Evolutionary conservation across 2,113 vertebrate species (phyloP).

Genomic region (Lepus americanus): DNA sequence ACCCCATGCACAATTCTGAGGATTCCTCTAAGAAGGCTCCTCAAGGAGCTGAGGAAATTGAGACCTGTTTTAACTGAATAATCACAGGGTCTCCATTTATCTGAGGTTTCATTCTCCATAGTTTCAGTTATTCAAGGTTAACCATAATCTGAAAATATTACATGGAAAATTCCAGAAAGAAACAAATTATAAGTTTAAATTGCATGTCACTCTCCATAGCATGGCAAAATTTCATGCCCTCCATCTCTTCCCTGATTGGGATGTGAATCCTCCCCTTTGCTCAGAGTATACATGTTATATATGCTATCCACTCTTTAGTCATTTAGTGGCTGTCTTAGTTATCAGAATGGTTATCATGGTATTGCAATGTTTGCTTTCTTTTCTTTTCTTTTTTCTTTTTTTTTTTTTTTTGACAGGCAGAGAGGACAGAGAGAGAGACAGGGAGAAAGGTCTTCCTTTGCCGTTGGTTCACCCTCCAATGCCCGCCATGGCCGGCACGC

Average conservation of each 20-base stretch:
- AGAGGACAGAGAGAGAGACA: too few relatives aligned
- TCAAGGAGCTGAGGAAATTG: background rate
- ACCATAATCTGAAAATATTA: conserved; percentile 1
- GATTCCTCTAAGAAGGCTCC: background rate
- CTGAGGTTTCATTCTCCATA: background rate
- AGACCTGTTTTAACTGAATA: background rate
- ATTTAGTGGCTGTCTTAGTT: background rate
- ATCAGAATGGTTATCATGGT: background rate
- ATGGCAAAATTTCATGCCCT: background rate
- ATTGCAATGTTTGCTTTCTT: background rate
- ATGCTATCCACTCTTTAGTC: background rate
- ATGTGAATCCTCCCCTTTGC: background rate
- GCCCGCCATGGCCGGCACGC: too few relatives aligned
- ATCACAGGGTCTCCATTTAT: background rate
- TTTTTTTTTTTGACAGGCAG: too few relatives aligned
- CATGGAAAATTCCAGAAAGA: background rate
- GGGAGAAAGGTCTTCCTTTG: too few relatives aligned
- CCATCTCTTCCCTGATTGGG: background rate
- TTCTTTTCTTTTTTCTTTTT: too few relatives aligned
- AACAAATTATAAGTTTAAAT: background rate
- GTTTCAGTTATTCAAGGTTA: background rate
- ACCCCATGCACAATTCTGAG: background rate
- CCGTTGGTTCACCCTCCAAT: too few relatives aligned
- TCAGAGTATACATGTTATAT: background rate
- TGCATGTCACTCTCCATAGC: background rate